Base-by-base conservation (phyloP, 2,797 vertebrate species). In the Hirundo rustica region DNA sequence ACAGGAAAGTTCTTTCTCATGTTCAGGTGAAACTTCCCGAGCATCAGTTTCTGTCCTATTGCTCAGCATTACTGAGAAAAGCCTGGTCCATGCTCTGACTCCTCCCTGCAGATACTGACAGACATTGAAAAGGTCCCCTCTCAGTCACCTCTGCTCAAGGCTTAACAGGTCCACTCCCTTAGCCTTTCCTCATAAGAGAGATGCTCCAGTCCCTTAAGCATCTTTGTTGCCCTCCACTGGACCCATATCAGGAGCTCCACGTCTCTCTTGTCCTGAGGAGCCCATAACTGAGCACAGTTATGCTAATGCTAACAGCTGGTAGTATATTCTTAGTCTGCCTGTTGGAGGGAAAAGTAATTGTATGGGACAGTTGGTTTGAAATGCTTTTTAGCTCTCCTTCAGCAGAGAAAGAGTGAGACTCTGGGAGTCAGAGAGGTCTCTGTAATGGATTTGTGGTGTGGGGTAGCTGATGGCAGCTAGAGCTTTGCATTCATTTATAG, bases 391-490 rank as follows among this genome's bases (percentile, higher is more conserved):
- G 45, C 13, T 80, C 16, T 75, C 16, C 21, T 57, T 91, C 50
- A 82, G 54, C 32, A 85, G 26, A 38, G 19, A 55, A 54, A 54
- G 61, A 51, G 23, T 2, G 9, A 75, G 44, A 47, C 25, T 53
- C 13, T 50, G 27, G 10, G 16, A 54, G 30, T 29, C 11, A 3
- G 4, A 42, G 51, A 89, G 30, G 10, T n/a, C 32, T 91, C 38
- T 67, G 27, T 72, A 32, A 36, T 21, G 57, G 10, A 17, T 85
- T 36, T 85, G 64, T 67, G 27, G 29, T 82, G 21, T 80, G 20
- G 73, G 40, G 93, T 62, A 68, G 60, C 64, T 73, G 57, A 51
- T 86, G 68, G 62, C 55, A 89, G 42, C 50, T 88, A 83, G 78
- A 79, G 18, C 38, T 74, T 72, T 82, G 81, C 13, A 2, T 64